These are phyloP conservation scores for Psix sp. DNA, from an alignment of 1,140 invertebrate species.

Conservation along the genomic window DNA sequence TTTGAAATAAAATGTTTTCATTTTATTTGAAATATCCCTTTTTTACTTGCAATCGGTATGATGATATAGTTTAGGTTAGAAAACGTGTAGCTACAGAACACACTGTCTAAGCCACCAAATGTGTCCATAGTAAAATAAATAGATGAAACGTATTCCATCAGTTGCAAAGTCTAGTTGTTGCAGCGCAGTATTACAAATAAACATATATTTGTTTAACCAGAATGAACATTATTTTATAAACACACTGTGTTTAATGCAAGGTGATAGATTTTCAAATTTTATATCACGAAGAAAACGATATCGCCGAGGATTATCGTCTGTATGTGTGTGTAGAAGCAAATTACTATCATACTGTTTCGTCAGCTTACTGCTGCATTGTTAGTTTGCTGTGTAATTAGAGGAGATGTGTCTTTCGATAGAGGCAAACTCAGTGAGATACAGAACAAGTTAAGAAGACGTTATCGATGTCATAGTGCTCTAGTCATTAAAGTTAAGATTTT, in stretches of 20 bases:
- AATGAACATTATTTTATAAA: no score
- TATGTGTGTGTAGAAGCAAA: slow-evolving; percentile 26
- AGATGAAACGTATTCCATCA: no score
- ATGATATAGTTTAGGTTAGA: no score
- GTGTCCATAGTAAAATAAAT: no score
- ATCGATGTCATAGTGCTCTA: slow-evolving; percentile 34
- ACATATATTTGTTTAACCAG: no score
- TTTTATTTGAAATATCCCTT: no score
- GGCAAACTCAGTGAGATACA: slow-evolving; percentile 31
- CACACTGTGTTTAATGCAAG: not conserved
- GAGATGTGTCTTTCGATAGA: slow-evolving; percentile 42
- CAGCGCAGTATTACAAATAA: no score
- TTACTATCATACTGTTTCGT: slow-evolving; percentile 40
- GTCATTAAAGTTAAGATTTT: slow-evolving; percentile 39
- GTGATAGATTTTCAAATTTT: not conserved
- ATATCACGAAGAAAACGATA: slow-evolving; percentile 9
- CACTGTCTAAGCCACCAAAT: no score
- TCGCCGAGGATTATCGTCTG: slow-evolving; percentile 9
- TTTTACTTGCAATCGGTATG: no score
- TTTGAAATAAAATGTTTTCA: no score
- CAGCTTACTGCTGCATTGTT: slow-evolving; percentile 35
- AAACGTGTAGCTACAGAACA: no score
- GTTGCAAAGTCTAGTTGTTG: no score
- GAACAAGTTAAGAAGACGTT: slow-evolving; percentile 45
- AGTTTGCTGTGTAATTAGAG: slow-evolving; percentile 47